Base-by-base conservation (phyloP, 2,888 invertebrate species). In the Temnothorax rugatulus region DNA sequence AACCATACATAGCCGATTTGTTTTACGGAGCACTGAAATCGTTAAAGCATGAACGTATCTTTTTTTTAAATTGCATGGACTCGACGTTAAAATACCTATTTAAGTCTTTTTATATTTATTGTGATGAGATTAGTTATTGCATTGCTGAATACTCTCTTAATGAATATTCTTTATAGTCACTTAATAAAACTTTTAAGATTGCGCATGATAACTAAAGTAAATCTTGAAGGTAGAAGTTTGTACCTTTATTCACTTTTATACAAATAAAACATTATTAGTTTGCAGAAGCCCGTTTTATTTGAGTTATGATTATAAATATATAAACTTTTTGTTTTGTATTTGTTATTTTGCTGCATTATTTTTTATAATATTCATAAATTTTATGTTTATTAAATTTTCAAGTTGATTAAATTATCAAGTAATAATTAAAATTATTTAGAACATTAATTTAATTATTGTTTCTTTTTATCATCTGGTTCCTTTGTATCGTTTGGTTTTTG, bases 161-260 rank as follows among this genome's bases (percentile, higher is more conserved):
- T n/a, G 25, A 73, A 44, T 79, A 44, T 34, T 44, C 11, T 73
- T 69, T 52, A 13, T 38, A 25, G 5, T 8, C 8, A 52, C 38
- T 76, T 41, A 8, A 76, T 76, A 25, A n/a, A 54, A 71, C 41
- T 71, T 69, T 52, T 52, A 25, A 52, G n/a, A 52, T n/a, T 38
- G 9, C 13, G 2, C 5, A 29, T 47, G 34, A 75, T 29, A 44
- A 29, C n/a, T 44, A 63, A 29, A 1, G n/a, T 44, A 21, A 61
- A 63, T 44, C 15, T 21, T 34, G 18, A 75, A 47, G 5, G 11
- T 63, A 38, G 15, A 44, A 47, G n/a, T 75, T 63, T 29, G 29
- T 44, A 29, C 7, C 18, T 61, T 47, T 63, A 61, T 75, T 61
- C 1, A 41, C 5, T 59, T 47, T 29, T 9, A 15, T 29, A 8